Evolutionary conservation across 2,113 vertebrate species (phyloP), one percentile per base, ranked within the genome.

Genomic region (Equus przewalskii): DNA sequence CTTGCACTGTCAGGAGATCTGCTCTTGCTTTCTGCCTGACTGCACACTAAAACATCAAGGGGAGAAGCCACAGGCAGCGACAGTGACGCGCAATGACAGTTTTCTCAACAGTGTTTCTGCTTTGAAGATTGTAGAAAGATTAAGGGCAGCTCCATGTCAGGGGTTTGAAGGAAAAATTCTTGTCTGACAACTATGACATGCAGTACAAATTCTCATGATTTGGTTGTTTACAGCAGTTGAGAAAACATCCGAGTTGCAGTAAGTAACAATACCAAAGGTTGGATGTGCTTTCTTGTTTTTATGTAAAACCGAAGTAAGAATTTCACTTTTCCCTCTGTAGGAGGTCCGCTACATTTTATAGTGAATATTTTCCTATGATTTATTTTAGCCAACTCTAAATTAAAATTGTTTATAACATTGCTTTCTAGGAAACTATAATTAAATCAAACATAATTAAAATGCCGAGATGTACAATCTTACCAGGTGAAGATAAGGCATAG

Each of bases 401-500:
- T 46, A 82, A 95, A 96, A 26, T 62, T 4, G 62, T n/a, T 16
- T 64, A 94, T 3, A 36, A 36, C n/a, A 78, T 5, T 41, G 51
- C 62, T 85, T 49, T 51, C 70, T 80, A 56, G 72, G 18, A 85
- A 96, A 95, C 3, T 0, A 0, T 2, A 78, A 28, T 19, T 79
- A 95, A 97, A 60, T 75, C 49, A 95, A 98, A 90, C 62, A 84
- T 46, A 93, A 91, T 75, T 86, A 97, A 91, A 89, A 13, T 49
- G 24, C 19, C 33, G 70, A 13, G 24, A 84, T 65, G 33, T 6
- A 86, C 18, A 67, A 8, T 99, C 99, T 99, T 99, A 99, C 99
- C 99, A 99, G 62, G 99, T 99, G 97, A 99, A 99, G 98, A 99
- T 99, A 98, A 99, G 99, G 98, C 99, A 99, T 26, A 99, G 90